phyloP scores from a whole-genome alignment of 2,113 vertebrate species.

The Bostrychus sinensis region DNA sequence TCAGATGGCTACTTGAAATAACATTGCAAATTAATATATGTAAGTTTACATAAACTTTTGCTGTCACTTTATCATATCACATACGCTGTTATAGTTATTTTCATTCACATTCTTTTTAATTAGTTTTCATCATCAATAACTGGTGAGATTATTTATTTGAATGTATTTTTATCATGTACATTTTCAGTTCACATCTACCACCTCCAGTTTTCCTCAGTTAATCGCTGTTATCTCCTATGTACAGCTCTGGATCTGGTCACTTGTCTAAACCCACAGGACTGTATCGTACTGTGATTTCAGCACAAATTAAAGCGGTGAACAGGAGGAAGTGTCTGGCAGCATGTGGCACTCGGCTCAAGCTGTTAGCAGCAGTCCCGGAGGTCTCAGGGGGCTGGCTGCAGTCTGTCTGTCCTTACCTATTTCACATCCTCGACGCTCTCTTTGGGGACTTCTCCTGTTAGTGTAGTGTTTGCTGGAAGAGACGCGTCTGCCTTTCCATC shows the following conservation, averaged over 20 bases:
- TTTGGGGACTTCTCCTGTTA: constrained; percentile 82
- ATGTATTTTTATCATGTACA: not conserved
- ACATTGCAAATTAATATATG: no score
- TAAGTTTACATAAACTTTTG: no score
- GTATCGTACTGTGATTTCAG: constrained; percentile 69
- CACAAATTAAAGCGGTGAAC: constrained; percentile 74
- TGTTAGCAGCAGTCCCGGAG: constrained; percentile 74
- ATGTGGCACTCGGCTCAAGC: constrained; percentile 79
- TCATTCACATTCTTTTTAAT: no score
- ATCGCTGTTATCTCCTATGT: not conserved
- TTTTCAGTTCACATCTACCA: not conserved
- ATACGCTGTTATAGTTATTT: no score
- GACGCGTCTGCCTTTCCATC: constrained; percentile 82
- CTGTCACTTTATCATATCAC: no score
- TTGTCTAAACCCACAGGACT: constrained; percentile 61
- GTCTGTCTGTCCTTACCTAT: constrained; percentile 80
- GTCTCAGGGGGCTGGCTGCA: constrained; percentile 77
- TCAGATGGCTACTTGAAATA: no score
- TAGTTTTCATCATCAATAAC: no score
- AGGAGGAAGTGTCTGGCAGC: constrained; percentile 77
- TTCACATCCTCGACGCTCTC: constrained; percentile 72
- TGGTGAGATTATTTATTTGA: no score
- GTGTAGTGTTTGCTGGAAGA: constrained; percentile 76
- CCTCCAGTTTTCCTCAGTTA: no score
- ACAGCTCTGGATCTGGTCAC: constrained; percentile 46